Conservation (phyloP, 2,888 invertebrate species). For the Thecophora atra region DNA sequence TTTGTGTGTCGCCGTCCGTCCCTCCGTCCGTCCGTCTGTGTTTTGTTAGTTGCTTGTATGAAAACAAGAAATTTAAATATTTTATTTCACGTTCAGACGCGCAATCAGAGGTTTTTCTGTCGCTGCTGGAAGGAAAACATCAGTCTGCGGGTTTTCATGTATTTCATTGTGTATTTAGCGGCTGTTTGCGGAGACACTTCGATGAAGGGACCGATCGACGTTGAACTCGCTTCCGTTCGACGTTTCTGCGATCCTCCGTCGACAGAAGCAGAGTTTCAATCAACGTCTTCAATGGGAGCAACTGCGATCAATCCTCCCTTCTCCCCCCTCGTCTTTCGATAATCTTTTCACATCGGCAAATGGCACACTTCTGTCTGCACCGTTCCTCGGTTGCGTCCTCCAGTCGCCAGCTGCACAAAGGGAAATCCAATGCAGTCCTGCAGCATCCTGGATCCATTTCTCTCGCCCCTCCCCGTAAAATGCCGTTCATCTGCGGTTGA, state of each 20-base stretch:
- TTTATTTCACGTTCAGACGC: background rate
- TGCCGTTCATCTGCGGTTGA: conserved; percentile 5
- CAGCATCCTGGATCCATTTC: background rate
- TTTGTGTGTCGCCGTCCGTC: background rate
- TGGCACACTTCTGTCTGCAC: conserved; percentile 31
- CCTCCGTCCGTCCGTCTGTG: background rate
- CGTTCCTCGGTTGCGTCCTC: background rate
- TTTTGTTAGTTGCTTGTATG: background rate
- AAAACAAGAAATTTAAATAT: background rate
- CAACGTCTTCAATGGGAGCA: no score
- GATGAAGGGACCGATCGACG: no score
- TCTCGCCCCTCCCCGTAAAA: conserved; percentile 18
- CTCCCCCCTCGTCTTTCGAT: background rate
- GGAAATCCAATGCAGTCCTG: background rate
- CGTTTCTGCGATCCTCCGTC: no score
- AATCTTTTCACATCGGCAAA: conserved; percentile 12
- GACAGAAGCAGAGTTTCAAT: no score
- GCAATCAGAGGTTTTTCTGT: no score
- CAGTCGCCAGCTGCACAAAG: conserved; percentile 24
- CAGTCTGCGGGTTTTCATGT: no score
- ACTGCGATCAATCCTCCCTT: no score
- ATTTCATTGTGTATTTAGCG: no score
- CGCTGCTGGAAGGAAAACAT: no score
- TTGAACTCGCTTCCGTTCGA: no score
- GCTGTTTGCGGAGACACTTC: no score